Conservation (phyloP, 2,888 invertebrate genomes). For the Caenorhabditis angaria region DNA sequence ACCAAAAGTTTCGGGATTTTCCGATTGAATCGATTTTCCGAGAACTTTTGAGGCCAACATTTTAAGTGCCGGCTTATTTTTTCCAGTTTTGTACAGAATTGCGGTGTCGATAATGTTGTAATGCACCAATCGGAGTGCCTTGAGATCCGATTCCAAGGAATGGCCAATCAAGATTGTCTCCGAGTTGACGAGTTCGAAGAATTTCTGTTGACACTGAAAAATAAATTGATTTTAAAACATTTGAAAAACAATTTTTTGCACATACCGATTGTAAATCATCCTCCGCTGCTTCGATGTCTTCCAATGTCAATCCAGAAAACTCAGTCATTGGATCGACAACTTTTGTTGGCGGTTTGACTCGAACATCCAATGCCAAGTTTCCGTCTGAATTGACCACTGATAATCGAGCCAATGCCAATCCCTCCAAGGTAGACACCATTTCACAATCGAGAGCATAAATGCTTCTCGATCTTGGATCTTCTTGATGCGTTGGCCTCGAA, state of each 20-base stretch:
- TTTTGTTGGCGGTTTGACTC: slow-evolving; percentile 82
- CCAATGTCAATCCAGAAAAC: slow-evolving; percentile 92
- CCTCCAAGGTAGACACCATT: slow-evolving; percentile 67
- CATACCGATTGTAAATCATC: slow-evolving; percentile 75
- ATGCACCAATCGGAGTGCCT: slow-evolving; percentile 83
- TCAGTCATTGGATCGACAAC: slow-evolving; percentile 90
- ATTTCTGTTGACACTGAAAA: slow-evolving; percentile 80
- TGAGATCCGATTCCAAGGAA: slow-evolving; percentile 94
- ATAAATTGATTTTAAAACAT: too few species aligned
- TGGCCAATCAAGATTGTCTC: slow-evolving; percentile 96
- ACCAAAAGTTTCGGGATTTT: slow-evolving; percentile 78
- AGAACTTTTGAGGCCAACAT: slow-evolving; percentile 87
- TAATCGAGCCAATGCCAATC: slow-evolving; percentile 62
- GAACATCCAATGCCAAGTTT: slow-evolving; percentile 84
- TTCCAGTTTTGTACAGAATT: slow-evolving; percentile 82
- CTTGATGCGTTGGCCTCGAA: too few species aligned
- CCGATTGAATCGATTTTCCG: slow-evolving; percentile 89
- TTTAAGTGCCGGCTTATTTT: slow-evolving; percentile 87
- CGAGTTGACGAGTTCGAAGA: slow-evolving; percentile 87
- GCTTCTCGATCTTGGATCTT: neutral
- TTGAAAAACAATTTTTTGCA: too few species aligned
- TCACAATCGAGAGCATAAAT: slow-evolving; percentile 95
- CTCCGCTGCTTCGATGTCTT: slow-evolving; percentile 82
- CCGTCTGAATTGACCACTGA: slow-evolving; percentile 73
- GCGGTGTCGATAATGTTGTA: slow-evolving; percentile 89